Conservation (phyloP, 2,113 vertebrate genomes). For the Acanthisitta chloris region DNA sequence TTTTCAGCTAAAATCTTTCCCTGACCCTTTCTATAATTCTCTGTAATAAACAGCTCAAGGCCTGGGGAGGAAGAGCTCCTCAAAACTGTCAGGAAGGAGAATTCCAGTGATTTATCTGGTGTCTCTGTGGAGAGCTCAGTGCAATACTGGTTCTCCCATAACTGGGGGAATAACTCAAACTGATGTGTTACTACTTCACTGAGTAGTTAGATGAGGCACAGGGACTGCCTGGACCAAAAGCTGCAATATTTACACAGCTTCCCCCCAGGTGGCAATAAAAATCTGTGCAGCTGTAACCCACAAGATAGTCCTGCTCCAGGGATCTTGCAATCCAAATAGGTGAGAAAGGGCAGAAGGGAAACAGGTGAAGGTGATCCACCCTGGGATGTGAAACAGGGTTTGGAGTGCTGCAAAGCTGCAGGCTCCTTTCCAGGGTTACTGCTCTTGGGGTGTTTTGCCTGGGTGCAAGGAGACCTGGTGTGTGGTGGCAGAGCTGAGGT, state of each 20-base stretch:
- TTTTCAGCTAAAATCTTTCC: not conserved
- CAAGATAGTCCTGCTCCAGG: not conserved
- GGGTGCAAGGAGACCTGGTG: not conserved
- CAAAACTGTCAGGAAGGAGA: not conserved
- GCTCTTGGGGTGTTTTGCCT: not conserved
- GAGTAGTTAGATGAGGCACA: rapidly evolving
- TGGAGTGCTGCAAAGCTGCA: not conserved
- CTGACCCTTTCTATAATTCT: not conserved
- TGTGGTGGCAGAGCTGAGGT: not conserved
- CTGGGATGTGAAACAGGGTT: not conserved
- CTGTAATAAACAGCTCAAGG: not conserved
- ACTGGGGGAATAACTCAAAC: not conserved
- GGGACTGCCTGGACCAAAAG: not conserved
- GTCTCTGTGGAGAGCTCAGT: not conserved
- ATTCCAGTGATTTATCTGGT: not conserved
- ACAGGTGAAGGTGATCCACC: rapidly evolving
- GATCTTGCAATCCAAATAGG: not conserved
- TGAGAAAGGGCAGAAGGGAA: not conserved
- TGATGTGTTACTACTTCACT: not conserved
- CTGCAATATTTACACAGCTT: not conserved
- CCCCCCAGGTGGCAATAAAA: not conserved
- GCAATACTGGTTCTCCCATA: not conserved
- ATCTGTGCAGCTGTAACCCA: not conserved
- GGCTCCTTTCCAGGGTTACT: not conserved
- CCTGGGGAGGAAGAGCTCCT: not conserved